Evolutionary conservation across 2,797 vertebrate genomes (phyloP).

Genomic region (Labeo calbasu): DNA sequence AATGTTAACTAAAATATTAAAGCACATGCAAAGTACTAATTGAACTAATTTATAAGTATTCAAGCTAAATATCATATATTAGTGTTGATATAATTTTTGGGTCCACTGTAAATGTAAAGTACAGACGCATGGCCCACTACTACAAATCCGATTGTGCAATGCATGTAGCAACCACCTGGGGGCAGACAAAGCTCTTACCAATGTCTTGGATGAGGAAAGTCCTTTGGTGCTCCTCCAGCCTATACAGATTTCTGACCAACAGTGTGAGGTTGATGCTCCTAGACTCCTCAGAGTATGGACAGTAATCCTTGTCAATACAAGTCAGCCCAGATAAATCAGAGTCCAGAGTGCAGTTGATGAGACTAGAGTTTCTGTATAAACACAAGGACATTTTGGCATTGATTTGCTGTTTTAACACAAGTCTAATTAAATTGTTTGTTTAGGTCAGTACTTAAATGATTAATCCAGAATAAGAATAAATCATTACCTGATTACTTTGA

Average conservation of each 20-base stretch:
- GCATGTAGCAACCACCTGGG: background rate
- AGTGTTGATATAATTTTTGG: background rate
- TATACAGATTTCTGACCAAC: slow-evolving; percentile 53
- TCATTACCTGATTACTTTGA: slow-evolving; percentile 70
- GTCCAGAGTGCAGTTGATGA: slow-evolving; percentile 59
- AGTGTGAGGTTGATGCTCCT: slow-evolving; percentile 49
- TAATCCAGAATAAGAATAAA: background rate
- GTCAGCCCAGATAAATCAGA: slow-evolving; percentile 45
- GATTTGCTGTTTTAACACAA: background rate
- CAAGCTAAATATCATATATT: background rate
- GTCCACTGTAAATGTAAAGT: background rate
- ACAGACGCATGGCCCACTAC: too few species aligned
- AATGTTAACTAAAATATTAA: too few species aligned
- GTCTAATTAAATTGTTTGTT: background rate
- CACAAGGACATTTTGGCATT: background rate
- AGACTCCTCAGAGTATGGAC: slow-evolving; percentile 60
- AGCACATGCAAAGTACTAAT: background rate
- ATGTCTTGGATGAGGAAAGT: slow-evolving; percentile 61
- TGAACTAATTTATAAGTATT: background rate
- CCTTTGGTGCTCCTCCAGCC: slow-evolving; percentile 58
- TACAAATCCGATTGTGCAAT: background rate
- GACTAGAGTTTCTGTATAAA: slow-evolving; percentile 49
- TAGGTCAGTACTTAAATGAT: background rate
- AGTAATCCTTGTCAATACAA: slow-evolving; percentile 54
- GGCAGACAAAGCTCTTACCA: slow-evolving; percentile 51